Evolutionary conservation across 2,888 invertebrate species (phyloP), one percentile per base, ranked within the genome.

Genomic region (Andrena haemorrhoa): DNA sequence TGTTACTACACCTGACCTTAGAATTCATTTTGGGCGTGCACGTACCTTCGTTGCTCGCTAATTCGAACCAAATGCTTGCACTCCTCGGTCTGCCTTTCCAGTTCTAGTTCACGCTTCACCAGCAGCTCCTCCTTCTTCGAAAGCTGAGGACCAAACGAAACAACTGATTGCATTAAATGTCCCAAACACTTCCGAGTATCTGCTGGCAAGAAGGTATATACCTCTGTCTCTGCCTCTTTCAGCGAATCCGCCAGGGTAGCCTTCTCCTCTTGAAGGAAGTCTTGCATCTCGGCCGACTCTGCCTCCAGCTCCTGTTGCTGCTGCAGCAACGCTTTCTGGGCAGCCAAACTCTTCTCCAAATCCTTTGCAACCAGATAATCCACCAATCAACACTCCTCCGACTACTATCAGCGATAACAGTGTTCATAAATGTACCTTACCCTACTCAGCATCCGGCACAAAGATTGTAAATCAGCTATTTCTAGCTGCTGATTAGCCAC

Each of bases 231-330:
- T 1, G 97, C 95, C 86, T 98, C 98, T 56, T 96, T 96, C 60
- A 98, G 94, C 0, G 97, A 96, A 91, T 98, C 98, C 29, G 96
- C 95, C 87, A 98, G 95, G 8, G 97, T 96, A 5, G 96, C 95
- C 90, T 98, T 98, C 94, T 98, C 98, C 10, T 97, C 97, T 89
- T 97, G 97, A 83, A 98, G 95, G 93, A 98, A 98, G 91, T 98
- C 98, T 92, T 98, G 97, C 94, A 98, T 95, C 94, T 98, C 98
- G 2, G 95, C 95, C 35, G 97, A 96, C 93, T 98, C 98, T 26
- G 95, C 95, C 93, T 98, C 98, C 31, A 97, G 95, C 89, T 97
- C 97, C 79, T 96, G 95, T 85, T 97, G 96, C 86, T 98, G 97
- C 84, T 96, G 96, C 75, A 97, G 94, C 63, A 97, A 94, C 16